Conservation (phyloP, 1,140 invertebrate genomes). For the Pristionchus pacificus region DNA sequence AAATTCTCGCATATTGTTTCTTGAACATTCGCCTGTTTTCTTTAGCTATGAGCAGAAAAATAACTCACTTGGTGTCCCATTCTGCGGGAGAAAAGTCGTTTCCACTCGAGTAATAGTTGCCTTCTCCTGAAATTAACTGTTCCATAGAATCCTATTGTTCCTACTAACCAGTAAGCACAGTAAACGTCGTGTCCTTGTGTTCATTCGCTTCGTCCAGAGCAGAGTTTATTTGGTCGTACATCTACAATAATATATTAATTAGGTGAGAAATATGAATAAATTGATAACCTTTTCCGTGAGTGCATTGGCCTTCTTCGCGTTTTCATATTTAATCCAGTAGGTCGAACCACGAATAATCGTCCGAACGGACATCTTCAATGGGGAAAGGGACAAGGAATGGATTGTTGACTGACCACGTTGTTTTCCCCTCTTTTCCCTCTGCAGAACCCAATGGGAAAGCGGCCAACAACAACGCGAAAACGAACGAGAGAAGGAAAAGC, state of each 20-base stretch:
- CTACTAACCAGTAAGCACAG: not conserved
- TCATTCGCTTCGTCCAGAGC: not conserved
- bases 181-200: not conserved
- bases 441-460: not conserved
- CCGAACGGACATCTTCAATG: not conserved
- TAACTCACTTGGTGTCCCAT: not conserved
- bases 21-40: not conserved
- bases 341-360: not conserved
- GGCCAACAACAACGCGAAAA: not conserved
- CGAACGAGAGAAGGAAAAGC: not conserved
- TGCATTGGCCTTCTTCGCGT: not conserved
- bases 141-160: not conserved
- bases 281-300: not conserved
- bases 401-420: not conserved
- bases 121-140: not conserved
- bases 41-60: not conserved
- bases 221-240: not conserved
- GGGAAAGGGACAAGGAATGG: not conserved
- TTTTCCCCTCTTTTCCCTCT: not conserved
- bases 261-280: not conserved
- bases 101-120: not conserved
- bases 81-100: not conserved
- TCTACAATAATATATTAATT: not conserved
- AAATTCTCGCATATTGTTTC: not conserved
- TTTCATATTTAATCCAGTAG: not conserved